These are phyloP conservation scores for Sorex araneus DNA, from an alignment of 2,113 vertebrate genomes.

Conservation along the genomic window DNA sequence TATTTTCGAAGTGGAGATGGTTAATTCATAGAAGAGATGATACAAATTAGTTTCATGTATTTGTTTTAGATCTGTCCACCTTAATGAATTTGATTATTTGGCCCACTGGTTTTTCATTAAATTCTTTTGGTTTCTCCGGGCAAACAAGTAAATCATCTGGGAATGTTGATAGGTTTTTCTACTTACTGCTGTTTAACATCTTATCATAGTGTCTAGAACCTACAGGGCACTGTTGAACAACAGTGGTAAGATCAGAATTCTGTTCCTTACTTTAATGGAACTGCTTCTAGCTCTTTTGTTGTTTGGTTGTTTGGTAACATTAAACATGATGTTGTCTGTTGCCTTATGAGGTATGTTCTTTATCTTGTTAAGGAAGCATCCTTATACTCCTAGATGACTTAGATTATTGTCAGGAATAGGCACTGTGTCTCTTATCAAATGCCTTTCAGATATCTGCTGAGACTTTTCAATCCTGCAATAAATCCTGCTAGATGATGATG, in stretches of 20 bases:
- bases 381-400: constrained; percentile 47
- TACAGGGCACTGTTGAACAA: constrained; percentile 18
- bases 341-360: constrained; percentile 50
- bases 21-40: constrained; percentile 60
- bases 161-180: constrained; percentile 59
- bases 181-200: constrained; percentile 44
- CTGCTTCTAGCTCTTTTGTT: constrained; percentile 31
- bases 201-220: not conserved
- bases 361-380: constrained; percentile 54
- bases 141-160: constrained; percentile 54
- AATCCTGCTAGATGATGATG: constrained; percentile 46
- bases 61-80: constrained; percentile 38
- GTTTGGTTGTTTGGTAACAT: not conserved
- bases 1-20: constrained; percentile 33
- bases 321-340: constrained; percentile 30
- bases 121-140: constrained; percentile 64
- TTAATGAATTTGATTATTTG: constrained; percentile 79
- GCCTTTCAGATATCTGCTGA: constrained; percentile 15
- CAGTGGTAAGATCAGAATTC: not conserved
- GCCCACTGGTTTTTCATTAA: constrained; percentile 72
- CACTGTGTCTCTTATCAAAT: constrained; percentile 52
- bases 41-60: constrained; percentile 48
- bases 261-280: constrained; percentile 52
- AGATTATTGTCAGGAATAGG: constrained; percentile 58
- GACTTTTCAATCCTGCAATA: constrained; percentile 51